A percentile compares a stretch with the other conserved stretches of the same genome.
Evolutionary conservation across 2,113 vertebrate species (phyloP).

Genomic region (Sphyrna mokarran): DNA sequence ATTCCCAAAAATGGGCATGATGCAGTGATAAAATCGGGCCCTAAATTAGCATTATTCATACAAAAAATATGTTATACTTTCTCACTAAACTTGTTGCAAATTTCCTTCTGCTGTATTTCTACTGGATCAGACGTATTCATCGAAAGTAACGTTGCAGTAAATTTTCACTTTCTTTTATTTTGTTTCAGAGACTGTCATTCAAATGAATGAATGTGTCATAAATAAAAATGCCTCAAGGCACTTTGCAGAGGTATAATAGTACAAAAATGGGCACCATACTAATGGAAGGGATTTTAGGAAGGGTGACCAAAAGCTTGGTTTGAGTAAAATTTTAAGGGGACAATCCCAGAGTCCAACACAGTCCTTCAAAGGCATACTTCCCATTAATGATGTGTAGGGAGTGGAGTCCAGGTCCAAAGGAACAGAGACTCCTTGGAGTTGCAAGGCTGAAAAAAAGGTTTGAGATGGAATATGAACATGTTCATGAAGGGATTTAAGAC

Average conservation of each 20-base stretch:
- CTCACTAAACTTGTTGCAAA: neutral
- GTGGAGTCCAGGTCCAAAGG: neutral
- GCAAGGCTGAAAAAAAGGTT: neutral
- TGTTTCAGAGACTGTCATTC: neutral
- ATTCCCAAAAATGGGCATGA: too few relatives aligned
- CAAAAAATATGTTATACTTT: neutral
- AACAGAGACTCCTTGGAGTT: neutral
- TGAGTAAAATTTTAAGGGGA: neutral
- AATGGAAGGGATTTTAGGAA: neutral
- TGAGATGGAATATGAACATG: neutral
- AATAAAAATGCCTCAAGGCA: neutral
- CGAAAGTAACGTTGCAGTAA: neutral
- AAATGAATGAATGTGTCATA: neutral
- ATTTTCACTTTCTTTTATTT: neutral
- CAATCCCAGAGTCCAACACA: neutral
- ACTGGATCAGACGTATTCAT: too few relatives aligned
- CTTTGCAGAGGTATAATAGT: neutral
- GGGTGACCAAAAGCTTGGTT: neutral
- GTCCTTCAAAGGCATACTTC: neutral
- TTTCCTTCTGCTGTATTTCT: neutral
- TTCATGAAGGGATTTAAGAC: neutral
- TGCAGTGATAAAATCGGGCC: too few relatives aligned
- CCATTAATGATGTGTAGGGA: neutral
- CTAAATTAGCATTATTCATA: neutral
- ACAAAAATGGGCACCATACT: neutral